Evolutionary conservation across 2,888 invertebrate genomes (phyloP), one percentile per base, ranked within the genome.

Genomic region (Andrena bucephala): DNA sequence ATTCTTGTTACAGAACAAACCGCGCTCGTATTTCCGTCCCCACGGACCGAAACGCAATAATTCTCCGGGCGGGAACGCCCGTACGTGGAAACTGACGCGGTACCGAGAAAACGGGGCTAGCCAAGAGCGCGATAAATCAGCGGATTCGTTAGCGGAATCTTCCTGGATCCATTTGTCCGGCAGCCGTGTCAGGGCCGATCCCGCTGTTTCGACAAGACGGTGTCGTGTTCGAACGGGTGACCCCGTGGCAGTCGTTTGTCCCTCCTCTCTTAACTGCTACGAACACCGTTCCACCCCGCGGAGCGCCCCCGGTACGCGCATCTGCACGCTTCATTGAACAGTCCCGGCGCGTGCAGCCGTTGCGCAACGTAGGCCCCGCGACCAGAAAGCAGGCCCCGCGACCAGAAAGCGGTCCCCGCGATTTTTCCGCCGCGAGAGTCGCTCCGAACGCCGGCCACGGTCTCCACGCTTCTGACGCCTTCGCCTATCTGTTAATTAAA

Each of bases 251-350:
- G 89, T 83, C 71, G 65, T 57, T 31, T 20, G 52, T 62, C 67
- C 74, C 31, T 70, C 84, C 83, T 60, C 81, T 33, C 57, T 77
- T 77, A 81, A 78, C 83, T 71, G 85, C 42, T n/a, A 27, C 59
- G 31, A 48, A 3, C 27, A 29, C 48, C 63, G 48, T 60, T 36
- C 27, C 36, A 36, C 59, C 59, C 59, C 50, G 42, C 29, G 20
- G 36, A 59, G 31, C 13, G 27, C 42, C 42, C 65, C 60, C 65
- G 48, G 54, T 65, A 71, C 87, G 81, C 85, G 84, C 91, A 91
- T 91, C 88, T 89, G 90, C 83, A 84, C 82, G 88, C 86, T 88
- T 91, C 90, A 91, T 92, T 89, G 87, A 87, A 85, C 85, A 92
- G 92, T 91, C 91, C 85, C 79, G 85, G 85, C 87, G 52, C 50